phyloP scores from a whole-genome alignment of 2,797 vertebrate genomes.

The Sebastes goodei region DNA sequence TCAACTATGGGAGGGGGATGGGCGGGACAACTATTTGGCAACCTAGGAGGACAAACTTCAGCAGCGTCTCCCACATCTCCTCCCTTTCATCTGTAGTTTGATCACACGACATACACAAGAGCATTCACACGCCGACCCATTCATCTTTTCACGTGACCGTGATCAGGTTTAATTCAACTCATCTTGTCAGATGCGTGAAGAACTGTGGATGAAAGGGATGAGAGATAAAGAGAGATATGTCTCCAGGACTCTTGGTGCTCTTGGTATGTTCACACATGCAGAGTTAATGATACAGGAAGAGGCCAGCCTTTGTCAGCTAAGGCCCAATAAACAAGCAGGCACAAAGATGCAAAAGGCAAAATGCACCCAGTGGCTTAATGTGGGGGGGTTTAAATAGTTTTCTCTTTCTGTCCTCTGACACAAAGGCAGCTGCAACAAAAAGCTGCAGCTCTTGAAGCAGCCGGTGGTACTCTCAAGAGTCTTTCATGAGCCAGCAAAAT shows the following conservation, averaged over 20 bases:
- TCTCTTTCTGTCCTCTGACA: neutral
- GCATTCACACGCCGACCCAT: neutral
- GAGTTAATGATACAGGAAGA: constrained; percentile 43
- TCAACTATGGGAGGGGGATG: constrained; percentile 15
- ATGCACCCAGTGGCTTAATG: neutral
- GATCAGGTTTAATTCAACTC: constrained; percentile 26
- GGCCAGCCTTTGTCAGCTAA: constrained; percentile 20
- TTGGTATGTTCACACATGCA: constrained; percentile 32
- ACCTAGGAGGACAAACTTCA: constrained; percentile 7
- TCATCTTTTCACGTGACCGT: constrained; percentile 17
- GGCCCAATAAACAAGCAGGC: constrained; percentile 10
- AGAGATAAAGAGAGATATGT: constrained; percentile 15
- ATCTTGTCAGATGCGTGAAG: constrained; percentile 14
- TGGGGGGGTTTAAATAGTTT: neutral
- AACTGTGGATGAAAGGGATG: constrained; percentile 22
- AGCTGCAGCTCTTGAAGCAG: neutral
- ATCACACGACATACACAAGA: constrained; percentile 30
- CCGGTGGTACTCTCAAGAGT: neutral
- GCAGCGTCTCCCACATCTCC: neutral
- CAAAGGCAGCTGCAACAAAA: constrained; percentile 1
- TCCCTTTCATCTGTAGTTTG: constrained; percentile 44
- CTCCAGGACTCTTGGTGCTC: neutral
- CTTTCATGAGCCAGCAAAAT: constrained; percentile 7
- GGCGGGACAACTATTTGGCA: constrained; percentile 13
- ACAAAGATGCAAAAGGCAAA: constrained; percentile 6